Evolutionary conservation across 2,888 invertebrate species (phyloP).

Genomic region (Brachyopa scutellaris): DNA sequence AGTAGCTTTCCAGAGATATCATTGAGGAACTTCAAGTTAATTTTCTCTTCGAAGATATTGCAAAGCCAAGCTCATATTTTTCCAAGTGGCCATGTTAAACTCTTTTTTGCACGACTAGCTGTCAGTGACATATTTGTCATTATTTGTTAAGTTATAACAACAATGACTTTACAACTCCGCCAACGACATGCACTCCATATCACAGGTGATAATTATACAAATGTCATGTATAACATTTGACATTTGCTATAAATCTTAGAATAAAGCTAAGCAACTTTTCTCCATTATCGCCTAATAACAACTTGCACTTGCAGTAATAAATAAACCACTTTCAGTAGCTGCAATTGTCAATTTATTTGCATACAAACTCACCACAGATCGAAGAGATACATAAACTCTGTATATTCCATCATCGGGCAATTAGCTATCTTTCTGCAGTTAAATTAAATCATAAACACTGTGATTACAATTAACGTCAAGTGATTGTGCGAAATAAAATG

Average conservation of each 20-base stretch:
- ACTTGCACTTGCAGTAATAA: too few relatives aligned
- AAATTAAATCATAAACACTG: slow-evolving; percentile 47
- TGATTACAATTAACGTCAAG: slow-evolving; percentile 49
- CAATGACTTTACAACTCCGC: not conserved
- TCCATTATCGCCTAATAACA: slow-evolving; percentile 36
- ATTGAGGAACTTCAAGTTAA: too few relatives aligned
- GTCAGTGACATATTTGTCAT: too few relatives aligned
- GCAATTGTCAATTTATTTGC: too few relatives aligned
- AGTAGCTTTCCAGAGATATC: too few relatives aligned
- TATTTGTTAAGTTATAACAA: too few relatives aligned
- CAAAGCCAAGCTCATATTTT: too few relatives aligned
- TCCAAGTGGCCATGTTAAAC: too few relatives aligned
- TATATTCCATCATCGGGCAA: slow-evolving; percentile 22
- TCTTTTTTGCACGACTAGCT: too few relatives aligned
- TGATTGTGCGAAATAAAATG: slow-evolving; percentile 40
- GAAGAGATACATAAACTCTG: slow-evolving; percentile 38
- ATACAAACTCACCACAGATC: slow-evolving; percentile 26
- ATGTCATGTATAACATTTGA: not conserved
- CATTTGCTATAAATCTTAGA: not conserved
- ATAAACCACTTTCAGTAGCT: too few relatives aligned
- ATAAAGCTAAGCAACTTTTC: not conserved
- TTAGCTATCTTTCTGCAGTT: slow-evolving; percentile 34
- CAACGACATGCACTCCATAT: not conserved
- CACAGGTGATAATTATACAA: not conserved
- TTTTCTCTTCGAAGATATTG: too few relatives aligned